phyloP scores from a whole-genome alignment of 1,140 invertebrate species.

The Trichonephila clavata region DNA sequence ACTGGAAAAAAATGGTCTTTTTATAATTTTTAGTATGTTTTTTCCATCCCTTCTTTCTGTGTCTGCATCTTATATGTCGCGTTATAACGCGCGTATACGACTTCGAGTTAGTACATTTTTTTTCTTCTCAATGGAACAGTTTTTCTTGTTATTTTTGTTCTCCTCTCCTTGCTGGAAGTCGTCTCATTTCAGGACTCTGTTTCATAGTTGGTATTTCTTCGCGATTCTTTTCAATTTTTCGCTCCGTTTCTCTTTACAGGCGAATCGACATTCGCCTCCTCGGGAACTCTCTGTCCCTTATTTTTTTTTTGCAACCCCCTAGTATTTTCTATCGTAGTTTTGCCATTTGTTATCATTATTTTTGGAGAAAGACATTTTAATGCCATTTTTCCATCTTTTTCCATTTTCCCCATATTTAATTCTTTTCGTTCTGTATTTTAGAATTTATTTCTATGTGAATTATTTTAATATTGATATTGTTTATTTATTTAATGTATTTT shows the following conservation, averaged over 20 bases:
- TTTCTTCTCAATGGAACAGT: not conserved
- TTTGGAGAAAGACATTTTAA: slow-evolving; percentile 15
- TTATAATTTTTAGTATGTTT: slow-evolving; percentile 17
- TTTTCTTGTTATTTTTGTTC: not conserved
- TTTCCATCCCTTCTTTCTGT: not conserved
- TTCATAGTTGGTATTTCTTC: slow-evolving; percentile 53
- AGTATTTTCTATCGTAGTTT: not conserved
- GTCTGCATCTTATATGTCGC: not conserved
- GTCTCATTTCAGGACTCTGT: slow-evolving; percentile 30
- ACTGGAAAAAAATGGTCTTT: not conserved
- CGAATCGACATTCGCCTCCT: slow-evolving; percentile 59
- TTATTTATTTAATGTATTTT: too few relatives aligned
- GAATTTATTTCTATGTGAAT: too few relatives aligned
- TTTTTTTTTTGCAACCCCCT: not conserved
- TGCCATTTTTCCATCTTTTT: slow-evolving; percentile 28
- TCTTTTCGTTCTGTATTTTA: not conserved
- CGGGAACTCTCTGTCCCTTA: not conserved
- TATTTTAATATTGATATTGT: too few relatives aligned
- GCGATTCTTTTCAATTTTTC: slow-evolving; percentile 69
- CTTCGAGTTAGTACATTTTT: not conserved
- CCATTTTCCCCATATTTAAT: not conserved
- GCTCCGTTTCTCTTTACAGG: slow-evolving; percentile 66
- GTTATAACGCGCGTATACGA: slow-evolving; percentile 2
- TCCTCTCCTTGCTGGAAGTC: not conserved
- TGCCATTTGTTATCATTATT: slow-evolving; percentile 56